A percentile compares a stretch with the other conserved stretches of the same genome.
Conservation (phyloP, 1,140 invertebrate genomes). For the Colletes gigas region DNA sequence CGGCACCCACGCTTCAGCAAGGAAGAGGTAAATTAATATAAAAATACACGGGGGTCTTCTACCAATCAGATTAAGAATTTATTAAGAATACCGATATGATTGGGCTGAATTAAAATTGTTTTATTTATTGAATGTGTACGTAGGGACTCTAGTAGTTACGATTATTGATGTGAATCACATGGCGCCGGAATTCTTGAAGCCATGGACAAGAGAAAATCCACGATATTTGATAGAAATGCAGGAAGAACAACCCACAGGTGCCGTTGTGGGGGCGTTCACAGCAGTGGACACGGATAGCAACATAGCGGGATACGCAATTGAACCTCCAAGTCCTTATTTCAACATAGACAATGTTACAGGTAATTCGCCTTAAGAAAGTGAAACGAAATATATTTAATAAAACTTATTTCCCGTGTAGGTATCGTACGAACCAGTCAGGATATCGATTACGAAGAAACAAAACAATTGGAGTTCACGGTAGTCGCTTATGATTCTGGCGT, state of each 20-base stretch:
- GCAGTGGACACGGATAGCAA: slow-evolving; percentile 92
- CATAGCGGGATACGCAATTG: slow-evolving; percentile 88
- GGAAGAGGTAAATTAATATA: slow-evolving; percentile 83
- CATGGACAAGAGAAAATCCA: slow-evolving; percentile 88
- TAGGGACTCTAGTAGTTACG: slow-evolving; percentile 91
- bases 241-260: slow-evolving; percentile 92
- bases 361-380: slow-evolving; percentile 54
- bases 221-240: slow-evolving; percentile 86
- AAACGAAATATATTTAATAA: neutral
- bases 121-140: too few species aligned
- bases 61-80: too few species aligned
- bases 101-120: too few species aligned
- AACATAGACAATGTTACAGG: slow-evolving; percentile 88
- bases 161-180: slow-evolving; percentile 91
- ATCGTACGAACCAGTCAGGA: slow-evolving; percentile 89
- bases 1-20: slow-evolving; percentile 88
- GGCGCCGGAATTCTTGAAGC: slow-evolving; percentile 85
- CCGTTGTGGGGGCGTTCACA: slow-evolving; percentile 89
- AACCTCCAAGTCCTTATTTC: slow-evolving; percentile 88
- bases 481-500: slow-evolving; percentile 92
- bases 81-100: too few species aligned
- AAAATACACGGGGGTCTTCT: too few species aligned
- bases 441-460: slow-evolving; percentile 92
- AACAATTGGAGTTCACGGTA: slow-evolving; percentile 89
- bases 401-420: slow-evolving; percentile 78